These are phyloP conservation scores for Eilema griseolum DNA, from an alignment of 2,888 invertebrate species.

Conservation along the genomic window DNA sequence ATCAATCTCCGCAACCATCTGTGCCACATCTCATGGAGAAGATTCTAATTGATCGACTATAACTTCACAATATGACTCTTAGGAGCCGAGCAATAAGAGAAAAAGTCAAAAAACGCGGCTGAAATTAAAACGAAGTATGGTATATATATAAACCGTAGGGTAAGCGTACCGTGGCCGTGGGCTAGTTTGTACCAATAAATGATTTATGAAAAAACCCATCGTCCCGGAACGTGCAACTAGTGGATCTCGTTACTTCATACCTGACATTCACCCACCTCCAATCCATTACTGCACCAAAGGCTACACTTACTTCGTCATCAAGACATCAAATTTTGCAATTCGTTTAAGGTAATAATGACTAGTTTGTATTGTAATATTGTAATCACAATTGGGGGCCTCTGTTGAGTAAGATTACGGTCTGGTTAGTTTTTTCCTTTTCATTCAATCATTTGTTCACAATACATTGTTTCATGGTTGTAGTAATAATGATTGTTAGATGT, in stretches of 20 bases:
- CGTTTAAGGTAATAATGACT: conserved; percentile 9
- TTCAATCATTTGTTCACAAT: conserved; percentile 9
- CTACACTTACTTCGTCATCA: conserved; percentile 20
- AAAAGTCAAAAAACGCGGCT: not conserved
- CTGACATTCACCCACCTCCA: conserved; percentile 21
- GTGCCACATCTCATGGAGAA: not conserved
- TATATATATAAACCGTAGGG: not conserved
- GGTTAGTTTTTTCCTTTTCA: conserved; percentile 7
- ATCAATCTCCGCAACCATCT: too few species aligned
- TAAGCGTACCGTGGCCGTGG: not conserved
- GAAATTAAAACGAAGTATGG: not conserved
- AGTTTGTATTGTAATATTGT: conserved; percentile 12
- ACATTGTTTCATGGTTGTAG: not conserved
- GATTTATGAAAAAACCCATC: conserved; percentile 19
- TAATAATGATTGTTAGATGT: not conserved
- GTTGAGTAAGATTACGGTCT: conserved; percentile 6
- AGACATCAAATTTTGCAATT: conserved; percentile 8
- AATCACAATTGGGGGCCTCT: conserved; percentile 9
- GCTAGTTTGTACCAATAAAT: not conserved
- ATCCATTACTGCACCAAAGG: conserved; percentile 4
- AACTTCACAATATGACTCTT: too few species aligned
- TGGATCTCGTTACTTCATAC: conserved; percentile 28
- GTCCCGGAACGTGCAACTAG: conserved; percentile 24
- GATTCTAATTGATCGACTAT: too few species aligned
- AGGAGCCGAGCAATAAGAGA: not conserved